A percentile compares a stretch with the other conserved stretches of the same genome.
Conservation (phyloP, 1,140 invertebrate genomes). For the Saccostrea cuccullata region DNA sequence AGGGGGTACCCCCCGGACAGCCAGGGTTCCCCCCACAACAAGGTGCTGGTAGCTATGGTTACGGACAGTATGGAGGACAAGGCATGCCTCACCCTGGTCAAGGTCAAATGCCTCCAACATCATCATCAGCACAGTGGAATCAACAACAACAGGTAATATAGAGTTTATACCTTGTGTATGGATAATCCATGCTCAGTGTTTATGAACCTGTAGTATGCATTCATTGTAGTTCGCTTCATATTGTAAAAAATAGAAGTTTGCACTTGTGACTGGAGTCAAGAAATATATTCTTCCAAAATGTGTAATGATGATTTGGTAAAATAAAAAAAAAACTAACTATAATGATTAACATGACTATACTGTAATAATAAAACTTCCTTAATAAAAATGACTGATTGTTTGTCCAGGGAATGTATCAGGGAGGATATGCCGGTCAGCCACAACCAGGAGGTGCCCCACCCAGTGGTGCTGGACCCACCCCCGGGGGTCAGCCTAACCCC, state of each 20-base stretch:
- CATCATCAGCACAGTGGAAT: slow-evolving; percentile 25
- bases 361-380: neutral
- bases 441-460: slow-evolving; percentile 29
- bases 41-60: slow-evolving; percentile 23
- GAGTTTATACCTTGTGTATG: neutral
- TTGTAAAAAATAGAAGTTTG: no score
- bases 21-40: slow-evolving; percentile 41
- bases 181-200: no score
- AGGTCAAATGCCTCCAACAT: neutral
- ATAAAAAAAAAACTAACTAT: no score
- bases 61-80: slow-evolving; percentile 35
- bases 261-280: no score
- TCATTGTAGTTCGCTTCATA: no score
- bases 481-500: slow-evolving; percentile 41
- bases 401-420: slow-evolving; percentile 39
- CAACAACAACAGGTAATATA: slow-evolving; percentile 8
- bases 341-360: no score
- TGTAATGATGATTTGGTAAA: no score
- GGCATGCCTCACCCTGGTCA: slow-evolving; percentile 43
- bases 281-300: no score
- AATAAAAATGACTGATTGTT: neutral
- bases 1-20: slow-evolving; percentile 46
- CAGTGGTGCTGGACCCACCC: slow-evolving; percentile 4
- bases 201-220: no score
- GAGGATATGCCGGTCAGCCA: slow-evolving; percentile 42